These are phyloP conservation scores for Icerya purchasi DNA, from an alignment of 2,888 invertebrate species.

Conservation along the genomic window DNA sequence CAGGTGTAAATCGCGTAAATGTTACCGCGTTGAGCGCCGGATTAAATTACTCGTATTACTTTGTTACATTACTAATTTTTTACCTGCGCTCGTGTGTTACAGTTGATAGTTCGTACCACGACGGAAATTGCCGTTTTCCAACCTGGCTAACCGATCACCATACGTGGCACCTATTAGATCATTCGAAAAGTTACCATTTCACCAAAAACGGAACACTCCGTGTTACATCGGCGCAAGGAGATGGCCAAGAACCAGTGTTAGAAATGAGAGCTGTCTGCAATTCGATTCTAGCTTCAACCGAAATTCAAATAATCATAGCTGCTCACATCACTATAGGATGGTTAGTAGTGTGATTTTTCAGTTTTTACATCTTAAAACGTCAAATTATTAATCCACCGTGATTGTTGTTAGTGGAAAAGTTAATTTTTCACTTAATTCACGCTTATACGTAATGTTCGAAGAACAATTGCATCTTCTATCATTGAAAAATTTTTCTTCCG, in stretches of 20 bases:
- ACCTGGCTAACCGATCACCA: conserved; percentile 56
- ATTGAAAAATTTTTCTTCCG: no score
- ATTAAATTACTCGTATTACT: no score
- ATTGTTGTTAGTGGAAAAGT: no score
- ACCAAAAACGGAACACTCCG: conserved; percentile 29
- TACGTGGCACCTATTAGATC: conserved; percentile 58
- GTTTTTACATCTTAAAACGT: conserved; percentile 1
- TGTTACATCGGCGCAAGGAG: conserved; percentile 23
- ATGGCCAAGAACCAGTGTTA: conserved; percentile 23
- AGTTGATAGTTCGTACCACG: conserved; percentile 34
- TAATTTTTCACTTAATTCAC: no score
- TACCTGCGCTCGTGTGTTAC: no score
- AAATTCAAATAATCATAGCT: conserved; percentile 29
- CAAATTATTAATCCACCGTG: no score
- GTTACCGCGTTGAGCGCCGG: no score
- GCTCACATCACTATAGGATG: conserved; percentile 58
- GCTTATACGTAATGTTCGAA: no score
- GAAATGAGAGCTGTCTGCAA: conserved; percentile 31
- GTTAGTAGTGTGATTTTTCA: conserved; percentile 28
- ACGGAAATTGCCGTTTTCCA: conserved; percentile 45
- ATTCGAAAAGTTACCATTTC: conserved; percentile 47
- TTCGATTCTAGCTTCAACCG: conserved; percentile 17
- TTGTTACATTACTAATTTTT: no score
- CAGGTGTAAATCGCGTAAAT: no score
- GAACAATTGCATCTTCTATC: no score